A percentile compares a stretch with the other conserved stretches of the same genome.
These are phyloP conservation scores for Cosmia pyralina DNA, from an alignment of 2,888 invertebrate genomes.

Conservation along the genomic window DNA sequence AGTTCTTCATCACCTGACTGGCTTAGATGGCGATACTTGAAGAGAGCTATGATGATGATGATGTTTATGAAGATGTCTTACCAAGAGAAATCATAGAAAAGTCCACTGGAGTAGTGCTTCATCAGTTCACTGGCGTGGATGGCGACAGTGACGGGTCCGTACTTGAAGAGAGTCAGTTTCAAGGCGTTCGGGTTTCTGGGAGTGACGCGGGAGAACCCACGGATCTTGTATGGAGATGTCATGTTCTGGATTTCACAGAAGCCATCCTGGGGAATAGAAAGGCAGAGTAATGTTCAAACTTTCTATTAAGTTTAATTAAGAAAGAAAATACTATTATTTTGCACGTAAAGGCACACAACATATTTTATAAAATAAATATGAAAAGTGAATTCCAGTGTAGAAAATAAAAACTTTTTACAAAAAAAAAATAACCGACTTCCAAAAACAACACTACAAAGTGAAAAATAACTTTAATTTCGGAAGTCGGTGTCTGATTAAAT, in stretches of 20 bases:
- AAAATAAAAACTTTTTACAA: no score
- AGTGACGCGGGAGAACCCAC: slow-evolving; percentile 71
- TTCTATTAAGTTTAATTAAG: no score
- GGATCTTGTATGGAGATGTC: slow-evolving; percentile 67
- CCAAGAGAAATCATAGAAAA: slow-evolving; percentile 75
- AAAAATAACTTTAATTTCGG: no score
- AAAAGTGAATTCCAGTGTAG: no score
- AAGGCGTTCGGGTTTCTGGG: slow-evolving; percentile 69
- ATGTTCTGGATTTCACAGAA: slow-evolving; percentile 70
- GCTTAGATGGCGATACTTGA: slow-evolving; percentile 71
- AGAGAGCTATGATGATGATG: slow-evolving; percentile 48
- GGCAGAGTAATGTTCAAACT: no score
- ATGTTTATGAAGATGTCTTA: slow-evolving; percentile 43
- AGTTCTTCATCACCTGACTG: neutral
- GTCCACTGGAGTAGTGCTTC: slow-evolving; percentile 70
- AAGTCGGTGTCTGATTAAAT: no score
- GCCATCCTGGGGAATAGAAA: slow-evolving; percentile 67
- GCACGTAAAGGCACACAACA: no score
- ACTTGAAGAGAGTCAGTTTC: slow-evolving; percentile 72
- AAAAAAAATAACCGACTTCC: no score
- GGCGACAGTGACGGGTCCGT: slow-evolving; percentile 73
- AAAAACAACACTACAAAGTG: no score
- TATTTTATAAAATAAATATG: no score
- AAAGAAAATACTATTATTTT: no score
- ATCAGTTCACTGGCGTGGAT: slow-evolving; percentile 64